Conservation (phyloP, 2,888 invertebrate species). For the Sialis fuliginosa region DNA sequence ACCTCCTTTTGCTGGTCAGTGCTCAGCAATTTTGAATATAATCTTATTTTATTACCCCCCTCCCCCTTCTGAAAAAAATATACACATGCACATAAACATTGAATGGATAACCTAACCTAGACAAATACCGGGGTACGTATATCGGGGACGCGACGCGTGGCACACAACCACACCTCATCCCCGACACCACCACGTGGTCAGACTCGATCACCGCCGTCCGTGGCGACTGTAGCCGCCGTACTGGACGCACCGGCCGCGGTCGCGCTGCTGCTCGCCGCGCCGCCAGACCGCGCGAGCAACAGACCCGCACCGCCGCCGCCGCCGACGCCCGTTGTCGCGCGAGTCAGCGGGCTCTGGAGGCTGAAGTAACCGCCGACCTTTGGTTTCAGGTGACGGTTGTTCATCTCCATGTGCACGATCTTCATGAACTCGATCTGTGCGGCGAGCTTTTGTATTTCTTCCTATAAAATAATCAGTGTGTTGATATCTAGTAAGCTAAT, state of each 20-base stretch:
- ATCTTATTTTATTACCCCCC: no score
- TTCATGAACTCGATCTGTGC: slow-evolving; percentile 89
- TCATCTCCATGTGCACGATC: slow-evolving; percentile 85
- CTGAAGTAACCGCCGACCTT: slow-evolving; percentile 64
- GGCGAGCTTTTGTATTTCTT: slow-evolving; percentile 79
- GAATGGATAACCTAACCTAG: no score
- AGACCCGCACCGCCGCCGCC: background rate
- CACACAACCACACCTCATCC: slow-evolving; percentile 16
- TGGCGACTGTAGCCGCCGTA: no score
- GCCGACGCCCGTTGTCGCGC: background rate
- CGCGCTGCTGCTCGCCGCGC: background rate
- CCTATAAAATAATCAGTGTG: slow-evolving; percentile 37
- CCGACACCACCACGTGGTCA: slow-evolving; percentile 7
- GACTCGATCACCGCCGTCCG: slow-evolving; percentile 1
- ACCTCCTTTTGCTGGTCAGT: no score
- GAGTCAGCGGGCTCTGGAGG: slow-evolving; percentile 21
- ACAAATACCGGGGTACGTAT: slow-evolving; percentile 14
- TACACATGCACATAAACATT: no score
- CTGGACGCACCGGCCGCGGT: background rate
- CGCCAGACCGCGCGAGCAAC: background rate
- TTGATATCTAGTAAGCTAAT: no score
- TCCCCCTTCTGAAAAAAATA: no score
- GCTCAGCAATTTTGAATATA: no score
- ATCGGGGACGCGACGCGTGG: slow-evolving; percentile 13
- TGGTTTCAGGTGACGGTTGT: slow-evolving; percentile 75